Evolutionary conservation across 2,797 vertebrate genomes (phyloP).

Genomic region (Florisuga fusca): DNA sequence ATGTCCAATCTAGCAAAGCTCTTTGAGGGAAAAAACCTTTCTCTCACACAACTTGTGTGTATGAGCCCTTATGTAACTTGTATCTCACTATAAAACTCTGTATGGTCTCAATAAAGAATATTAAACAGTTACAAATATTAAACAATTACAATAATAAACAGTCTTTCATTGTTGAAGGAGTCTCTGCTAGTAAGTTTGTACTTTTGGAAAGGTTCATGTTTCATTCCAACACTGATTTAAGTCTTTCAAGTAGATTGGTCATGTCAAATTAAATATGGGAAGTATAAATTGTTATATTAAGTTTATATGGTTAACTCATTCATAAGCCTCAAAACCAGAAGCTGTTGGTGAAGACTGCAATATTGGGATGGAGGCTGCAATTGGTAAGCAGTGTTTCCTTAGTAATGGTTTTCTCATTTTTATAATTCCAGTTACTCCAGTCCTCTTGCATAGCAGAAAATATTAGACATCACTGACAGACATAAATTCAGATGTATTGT

Average conservation of each 20-base stretch:
- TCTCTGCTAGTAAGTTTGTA: background rate
- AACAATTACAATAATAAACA: background rate
- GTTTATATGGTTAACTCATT: background rate
- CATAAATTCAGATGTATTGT: background rate
- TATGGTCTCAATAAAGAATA: background rate
- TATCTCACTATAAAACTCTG: background rate
- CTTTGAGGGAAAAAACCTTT: background rate
- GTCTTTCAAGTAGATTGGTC: background rate
- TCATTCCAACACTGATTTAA: background rate
- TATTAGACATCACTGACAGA: background rate
- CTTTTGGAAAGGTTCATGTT: background rate
- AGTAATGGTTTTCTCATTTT: background rate
- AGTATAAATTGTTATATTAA: background rate
- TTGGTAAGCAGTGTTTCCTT: background rate
- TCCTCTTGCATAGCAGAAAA: background rate
- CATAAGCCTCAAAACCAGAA: background rate
- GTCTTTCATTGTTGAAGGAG: background rate
- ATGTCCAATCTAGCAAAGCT: background rate
- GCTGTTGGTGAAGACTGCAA: background rate
- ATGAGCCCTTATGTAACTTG: background rate
- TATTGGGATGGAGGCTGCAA: background rate
- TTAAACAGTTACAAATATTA: background rate
- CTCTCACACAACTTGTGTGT: background rate
- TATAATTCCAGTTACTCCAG: background rate
- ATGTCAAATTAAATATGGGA: background rate